Evolutionary conservation across 2,797 vertebrate genomes (phyloP).

Genomic region (Tapera naevia): DNA sequence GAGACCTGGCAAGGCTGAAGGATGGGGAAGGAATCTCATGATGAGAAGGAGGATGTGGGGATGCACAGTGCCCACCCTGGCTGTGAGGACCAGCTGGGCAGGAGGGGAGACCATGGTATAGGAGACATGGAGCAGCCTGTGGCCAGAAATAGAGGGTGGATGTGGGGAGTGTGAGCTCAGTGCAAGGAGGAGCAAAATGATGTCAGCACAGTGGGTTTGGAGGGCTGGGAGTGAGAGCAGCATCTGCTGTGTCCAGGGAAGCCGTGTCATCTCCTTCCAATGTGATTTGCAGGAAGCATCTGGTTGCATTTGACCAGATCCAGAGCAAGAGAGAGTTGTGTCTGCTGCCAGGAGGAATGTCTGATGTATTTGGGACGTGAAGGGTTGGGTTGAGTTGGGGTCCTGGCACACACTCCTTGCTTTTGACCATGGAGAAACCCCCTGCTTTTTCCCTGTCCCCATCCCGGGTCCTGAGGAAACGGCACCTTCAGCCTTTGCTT

Average conservation of each 20-base stretch:
- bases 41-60: neutral
- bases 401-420: neutral
- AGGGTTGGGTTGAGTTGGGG: neutral
- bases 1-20: neutral
- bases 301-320: neutral
- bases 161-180: rapidly evolving
- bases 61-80: rapidly evolving
- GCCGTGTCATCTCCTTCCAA: neutral
- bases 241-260: rapidly evolving
- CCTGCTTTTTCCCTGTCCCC: neutral
- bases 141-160: neutral
- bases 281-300: neutral
- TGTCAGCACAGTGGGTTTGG: rapidly evolving
- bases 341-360: neutral
- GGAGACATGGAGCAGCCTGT: neutral
- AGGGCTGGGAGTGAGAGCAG: neutral
- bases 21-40: neutral
- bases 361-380: neutral
- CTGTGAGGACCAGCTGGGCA: rapidly evolving
- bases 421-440: neutral
- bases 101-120: neutral
- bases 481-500: neutral
- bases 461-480: neutral
- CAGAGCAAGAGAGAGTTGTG: neutral
- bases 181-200: neutral